Evolutionary conservation across 2,113 vertebrate genomes (phyloP).

Genomic region (Melierax canorus): DNA sequence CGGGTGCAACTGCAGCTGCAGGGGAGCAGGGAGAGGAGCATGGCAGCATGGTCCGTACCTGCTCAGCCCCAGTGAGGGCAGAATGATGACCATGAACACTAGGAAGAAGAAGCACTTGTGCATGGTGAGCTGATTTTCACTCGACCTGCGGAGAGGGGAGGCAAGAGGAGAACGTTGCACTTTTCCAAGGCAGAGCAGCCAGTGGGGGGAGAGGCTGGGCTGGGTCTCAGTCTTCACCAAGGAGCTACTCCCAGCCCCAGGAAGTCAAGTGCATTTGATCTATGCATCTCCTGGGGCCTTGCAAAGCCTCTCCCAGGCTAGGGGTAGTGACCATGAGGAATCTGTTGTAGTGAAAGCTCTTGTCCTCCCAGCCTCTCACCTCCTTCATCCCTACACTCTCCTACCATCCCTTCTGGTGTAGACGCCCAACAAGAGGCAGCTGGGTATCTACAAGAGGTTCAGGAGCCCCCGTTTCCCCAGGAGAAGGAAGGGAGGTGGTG

Average conservation of each 20-base stretch:
- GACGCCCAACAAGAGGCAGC: neutral
- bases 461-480: accelerated
- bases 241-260: neutral
- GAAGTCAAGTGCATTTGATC: neutral
- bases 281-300: neutral
- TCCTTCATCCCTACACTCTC: neutral
- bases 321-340: neutral
- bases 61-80: constrained; percentile 92
- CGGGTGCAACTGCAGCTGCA: accelerated
- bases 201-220: neutral
- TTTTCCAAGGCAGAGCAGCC: neutral
- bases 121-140: constrained; percentile 91
- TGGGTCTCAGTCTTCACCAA: neutral
- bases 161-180: neutral
- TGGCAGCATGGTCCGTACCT: constrained; percentile 71
- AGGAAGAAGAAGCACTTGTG: constrained; percentile 94
- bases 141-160: constrained; percentile 74
- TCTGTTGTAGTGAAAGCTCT: neutral
- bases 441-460: neutral
- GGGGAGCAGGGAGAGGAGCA: neutral
- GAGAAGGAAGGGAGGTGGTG: neutral
- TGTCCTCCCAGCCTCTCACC: neutral
- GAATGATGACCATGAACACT: constrained; percentile 96
- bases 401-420: neutral
- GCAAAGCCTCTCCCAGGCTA: neutral